These are phyloP conservation scores for Anableps anableps DNA, from an alignment of 2,797 vertebrate species.

Conservation along the genomic window DNA sequence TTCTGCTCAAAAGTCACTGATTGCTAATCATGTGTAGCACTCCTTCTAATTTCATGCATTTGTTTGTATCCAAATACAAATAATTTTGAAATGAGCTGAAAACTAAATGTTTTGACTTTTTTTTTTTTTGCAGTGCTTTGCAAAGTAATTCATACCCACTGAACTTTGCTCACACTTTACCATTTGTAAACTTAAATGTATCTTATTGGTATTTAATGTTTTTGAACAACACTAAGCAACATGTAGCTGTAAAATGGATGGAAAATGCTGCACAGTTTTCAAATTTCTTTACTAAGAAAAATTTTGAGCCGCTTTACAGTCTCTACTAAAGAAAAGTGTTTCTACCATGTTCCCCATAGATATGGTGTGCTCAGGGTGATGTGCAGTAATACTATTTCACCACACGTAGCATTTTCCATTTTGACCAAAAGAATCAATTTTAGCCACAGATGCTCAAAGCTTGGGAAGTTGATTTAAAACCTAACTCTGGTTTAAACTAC, in stretches of 20 bases:
- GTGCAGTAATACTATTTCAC: neutral
- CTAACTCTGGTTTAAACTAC: neutral
- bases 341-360: neutral
- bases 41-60: conserved; percentile 4
- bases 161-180: neutral
- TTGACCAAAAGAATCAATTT: neutral
- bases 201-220: neutral
- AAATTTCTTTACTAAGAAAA: neutral
- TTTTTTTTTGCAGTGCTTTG: neutral
- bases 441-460: too few species aligned
- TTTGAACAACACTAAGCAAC: neutral
- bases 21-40: conserved; percentile 1
- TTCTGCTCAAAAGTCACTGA: conserved; percentile 3
- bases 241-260: neutral
- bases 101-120: neutral
- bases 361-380: neutral
- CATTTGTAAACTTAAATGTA: neutral
- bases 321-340: neutral
- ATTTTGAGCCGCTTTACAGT: neutral
- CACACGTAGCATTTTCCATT: neutral
- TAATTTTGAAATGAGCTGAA: neutral
- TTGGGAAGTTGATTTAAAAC: neutral
- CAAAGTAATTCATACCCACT: neutral
- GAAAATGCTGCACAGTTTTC: neutral
- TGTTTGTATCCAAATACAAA: conserved; percentile 5